Evolutionary conservation across 2,888 invertebrate species (phyloP).

Genomic region (Oscheius myriophilus): DNA sequence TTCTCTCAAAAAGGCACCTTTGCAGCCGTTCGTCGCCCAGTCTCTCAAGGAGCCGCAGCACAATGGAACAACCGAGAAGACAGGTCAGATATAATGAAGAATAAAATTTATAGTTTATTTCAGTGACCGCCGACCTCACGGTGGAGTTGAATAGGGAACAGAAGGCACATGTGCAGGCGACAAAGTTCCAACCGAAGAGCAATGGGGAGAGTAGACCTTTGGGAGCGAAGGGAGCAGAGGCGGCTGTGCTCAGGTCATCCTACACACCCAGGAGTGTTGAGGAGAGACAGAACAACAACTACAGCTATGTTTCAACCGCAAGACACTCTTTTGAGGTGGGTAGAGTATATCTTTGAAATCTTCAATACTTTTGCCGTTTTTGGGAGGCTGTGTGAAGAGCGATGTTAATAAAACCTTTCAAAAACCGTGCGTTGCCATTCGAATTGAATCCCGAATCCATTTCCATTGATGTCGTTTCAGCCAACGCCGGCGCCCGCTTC

Average conservation of each 20-base stretch:
- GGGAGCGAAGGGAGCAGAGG: slow-evolving; percentile 2
- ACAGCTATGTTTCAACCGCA: slow-evolving; percentile 6
- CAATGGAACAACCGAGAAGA: slow-evolving; percentile 1
- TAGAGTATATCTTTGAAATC: no score
- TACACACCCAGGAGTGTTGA: slow-evolving; percentile 10
- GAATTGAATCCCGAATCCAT: no score
- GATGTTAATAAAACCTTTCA: no score
- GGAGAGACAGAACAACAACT: neutral
- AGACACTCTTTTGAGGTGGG: slow-evolving; percentile 8
- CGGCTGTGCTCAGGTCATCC: neutral
- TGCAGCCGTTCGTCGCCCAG: slow-evolving; percentile 31
- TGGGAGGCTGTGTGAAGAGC: no score
- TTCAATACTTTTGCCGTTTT: no score
- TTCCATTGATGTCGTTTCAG: no score
- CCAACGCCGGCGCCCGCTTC: no score
- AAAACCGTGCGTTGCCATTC: no score
- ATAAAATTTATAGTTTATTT: neutral
- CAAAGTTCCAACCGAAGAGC: slow-evolving; percentile 41
- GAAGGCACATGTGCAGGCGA: slow-evolving; percentile 48
- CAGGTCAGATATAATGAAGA: slow-evolving; percentile 1
- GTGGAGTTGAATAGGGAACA: slow-evolving; percentile 56
- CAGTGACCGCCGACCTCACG: slow-evolving; percentile 40
- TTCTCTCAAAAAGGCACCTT: neutral
- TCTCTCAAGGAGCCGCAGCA: slow-evolving; percentile 24
- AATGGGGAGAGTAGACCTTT: slow-evolving; percentile 13